Percentiles rank a stretch among this genome's conserved stretches.
Evolutionary conservation across 1,140 invertebrate species (phyloP).

Genomic region (Drosophila athabasca): DNA sequence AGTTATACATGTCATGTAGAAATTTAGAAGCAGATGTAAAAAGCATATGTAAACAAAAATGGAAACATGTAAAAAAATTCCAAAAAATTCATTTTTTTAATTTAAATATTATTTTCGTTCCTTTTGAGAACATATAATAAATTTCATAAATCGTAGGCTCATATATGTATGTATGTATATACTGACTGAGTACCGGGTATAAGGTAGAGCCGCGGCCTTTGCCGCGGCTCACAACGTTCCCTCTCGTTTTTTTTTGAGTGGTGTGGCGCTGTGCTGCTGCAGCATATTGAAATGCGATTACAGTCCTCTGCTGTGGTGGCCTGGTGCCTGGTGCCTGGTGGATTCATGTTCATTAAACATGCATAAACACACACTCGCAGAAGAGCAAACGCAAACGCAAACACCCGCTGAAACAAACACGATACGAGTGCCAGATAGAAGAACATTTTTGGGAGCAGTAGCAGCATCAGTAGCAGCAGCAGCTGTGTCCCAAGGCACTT

Average conservation of each 20-base stretch:
- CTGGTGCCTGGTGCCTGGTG: conserved; percentile 27
- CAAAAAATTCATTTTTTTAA: no score
- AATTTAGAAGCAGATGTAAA: no score
- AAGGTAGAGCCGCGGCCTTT: no score
- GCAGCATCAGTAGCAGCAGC: not conserved
- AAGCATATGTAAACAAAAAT: no score
- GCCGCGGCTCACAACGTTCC: no score
- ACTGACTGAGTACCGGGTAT: no score
- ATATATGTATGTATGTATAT: no score
- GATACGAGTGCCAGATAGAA: conserved; percentile 7
- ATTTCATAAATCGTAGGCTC: no score
- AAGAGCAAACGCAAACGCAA: conserved; percentile 8
- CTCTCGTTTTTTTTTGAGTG: conserved; percentile 18
- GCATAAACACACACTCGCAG: conserved; percentile 67
- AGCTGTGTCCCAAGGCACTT: conserved; percentile 68
- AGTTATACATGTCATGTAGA: no score
- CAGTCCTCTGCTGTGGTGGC: conserved; percentile 21
- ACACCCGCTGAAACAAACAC: conserved; percentile 20
- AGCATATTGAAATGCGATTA: conserved; percentile 81
- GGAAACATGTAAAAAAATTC: no score
- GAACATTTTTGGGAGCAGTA: conserved; percentile 25
- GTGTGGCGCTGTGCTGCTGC: conserved; percentile 15
- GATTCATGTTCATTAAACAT: conserved; percentile 78
- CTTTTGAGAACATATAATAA: no score
- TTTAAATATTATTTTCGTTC: no score